Evolutionary conservation across 2,888 invertebrate genomes (phyloP).

Genomic region (Latrodectus hesperus): DNA sequence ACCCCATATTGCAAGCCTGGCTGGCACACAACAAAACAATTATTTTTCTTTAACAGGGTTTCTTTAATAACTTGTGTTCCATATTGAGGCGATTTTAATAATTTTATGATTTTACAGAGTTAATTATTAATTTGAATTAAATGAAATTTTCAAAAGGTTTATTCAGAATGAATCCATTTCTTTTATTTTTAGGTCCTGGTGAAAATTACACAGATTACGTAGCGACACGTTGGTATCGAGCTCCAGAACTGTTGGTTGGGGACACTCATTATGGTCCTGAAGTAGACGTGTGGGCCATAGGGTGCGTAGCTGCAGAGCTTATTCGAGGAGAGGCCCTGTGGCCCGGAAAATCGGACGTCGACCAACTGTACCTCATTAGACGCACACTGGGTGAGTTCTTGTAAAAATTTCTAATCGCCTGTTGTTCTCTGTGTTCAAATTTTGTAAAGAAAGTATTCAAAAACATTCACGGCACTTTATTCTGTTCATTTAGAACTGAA

Average conservation of each 20-base stretch:
- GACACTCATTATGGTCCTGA: slow-evolving; percentile 83
- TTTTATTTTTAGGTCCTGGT: slow-evolving; percentile 83
- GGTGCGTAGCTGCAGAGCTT: slow-evolving; percentile 83
- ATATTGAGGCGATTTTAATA: too few species aligned
- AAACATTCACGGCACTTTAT: background rate
- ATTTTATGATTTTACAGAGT: too few species aligned
- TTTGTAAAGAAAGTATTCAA: too few species aligned
- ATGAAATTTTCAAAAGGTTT: too few species aligned
- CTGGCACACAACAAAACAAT: too few species aligned
- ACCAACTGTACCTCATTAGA: slow-evolving; percentile 96
- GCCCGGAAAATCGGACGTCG: slow-evolving; percentile 99
- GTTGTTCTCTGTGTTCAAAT: too few species aligned
- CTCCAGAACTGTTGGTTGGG: slow-evolving; percentile 96
- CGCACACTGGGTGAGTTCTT: slow-evolving; percentile 84
- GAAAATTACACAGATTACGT: slow-evolving; percentile 99
- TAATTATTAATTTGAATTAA: too few species aligned
- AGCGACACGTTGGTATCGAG: slow-evolving; percentile 98
- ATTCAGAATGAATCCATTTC: too few species aligned
- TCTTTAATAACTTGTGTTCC: too few species aligned
- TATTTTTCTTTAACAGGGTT: too few species aligned
- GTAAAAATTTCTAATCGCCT: too few species aligned
- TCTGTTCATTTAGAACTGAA: background rate
- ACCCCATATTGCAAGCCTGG: too few species aligned
- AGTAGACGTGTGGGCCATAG: slow-evolving; percentile 99
- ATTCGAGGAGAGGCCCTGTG: slow-evolving; percentile 93